Evolutionary conservation across 2,888 invertebrate species (phyloP).

Genomic region (Halictus ligatus): DNA sequence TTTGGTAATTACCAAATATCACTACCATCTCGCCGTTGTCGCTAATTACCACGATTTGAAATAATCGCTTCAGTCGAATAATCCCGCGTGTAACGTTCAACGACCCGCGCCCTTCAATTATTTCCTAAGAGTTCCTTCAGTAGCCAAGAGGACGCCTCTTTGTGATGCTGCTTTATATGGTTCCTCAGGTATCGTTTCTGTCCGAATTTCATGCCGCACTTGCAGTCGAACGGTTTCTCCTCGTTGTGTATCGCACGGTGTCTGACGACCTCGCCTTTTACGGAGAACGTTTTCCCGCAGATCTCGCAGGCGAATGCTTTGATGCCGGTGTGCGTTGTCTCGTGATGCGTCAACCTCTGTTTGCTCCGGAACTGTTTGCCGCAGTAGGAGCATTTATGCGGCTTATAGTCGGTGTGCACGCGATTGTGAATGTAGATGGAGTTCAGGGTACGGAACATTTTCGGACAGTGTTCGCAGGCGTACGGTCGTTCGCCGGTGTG

Average conservation of each 20-base stretch:
- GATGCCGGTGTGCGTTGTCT: conserved; percentile 83
- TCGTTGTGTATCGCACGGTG: conserved; percentile 85
- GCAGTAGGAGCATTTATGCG: conserved; percentile 84
- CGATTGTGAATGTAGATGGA: conserved; percentile 85
- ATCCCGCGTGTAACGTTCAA: not conserved
- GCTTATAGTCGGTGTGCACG: conserved; percentile 82
- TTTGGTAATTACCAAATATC: no score
- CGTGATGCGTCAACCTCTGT: conserved; percentile 84
- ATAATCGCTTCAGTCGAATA: no score
- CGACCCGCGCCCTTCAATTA: conserved; percentile 28
- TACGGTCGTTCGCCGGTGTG: conserved; percentile 82
- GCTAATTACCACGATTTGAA: no score
- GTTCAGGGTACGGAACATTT: conserved; percentile 85
- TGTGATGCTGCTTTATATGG: conserved; percentile 79
- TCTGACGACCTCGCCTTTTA: conserved; percentile 85
- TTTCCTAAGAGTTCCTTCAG: conserved; percentile 53
- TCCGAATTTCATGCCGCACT: conserved; percentile 85
- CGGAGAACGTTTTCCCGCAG: conserved; percentile 85
- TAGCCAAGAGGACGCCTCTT: conserved; percentile 50
- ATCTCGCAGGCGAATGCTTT: conserved; percentile 83
- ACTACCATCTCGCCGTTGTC: no score
- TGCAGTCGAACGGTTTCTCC: conserved; percentile 84
- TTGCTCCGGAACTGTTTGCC: conserved; percentile 83
- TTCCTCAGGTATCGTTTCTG: conserved; percentile 86
- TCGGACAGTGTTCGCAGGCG: conserved; percentile 84